Base-by-base conservation (phyloP, 2,797 vertebrate genomes). In the Sebastes diploproa region DNA sequence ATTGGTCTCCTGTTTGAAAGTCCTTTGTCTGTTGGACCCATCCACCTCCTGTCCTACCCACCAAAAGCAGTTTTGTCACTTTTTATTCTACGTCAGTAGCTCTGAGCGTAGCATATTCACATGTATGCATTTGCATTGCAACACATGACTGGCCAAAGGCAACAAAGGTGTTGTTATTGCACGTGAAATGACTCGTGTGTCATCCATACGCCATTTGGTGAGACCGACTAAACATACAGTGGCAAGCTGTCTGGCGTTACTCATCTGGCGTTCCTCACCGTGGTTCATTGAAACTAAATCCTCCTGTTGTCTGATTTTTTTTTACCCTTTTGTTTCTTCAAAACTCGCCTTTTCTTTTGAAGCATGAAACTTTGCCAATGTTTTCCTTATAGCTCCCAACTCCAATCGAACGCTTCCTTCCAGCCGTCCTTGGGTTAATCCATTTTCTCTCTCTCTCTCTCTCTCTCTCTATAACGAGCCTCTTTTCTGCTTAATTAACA, bases 401-500 rank as follows among this genome's bases (percentile, higher is more conserved):
- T 83, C 70, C 59, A 82, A 85, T 89, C 60, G 75, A 91, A 91
- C n/a, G 18, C 62, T 90, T 82, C 81, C 71, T 81, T 72, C 64
- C 71, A 73, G 82, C 69, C 50, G 62, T 77, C 88, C 77, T 89
- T 82, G 81, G 81, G 80, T 90, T 77, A 84, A 94, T 93, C 89
- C 72, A 89, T 91, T 90, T 72, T 89, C 80, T 78, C 72, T 75
- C 83, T 77, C 75, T 32, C 32, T 32, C 80, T 75, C 83, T 77
- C 77, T 23, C 25, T 25, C 25, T 25, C 59, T 75, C 83, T 81
- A 85, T 85, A 88, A 91, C 86, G 65, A 90, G 86, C 75, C 74
- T 88, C 72, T 81, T 90, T 89, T 88, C 88, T 89, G 81, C 85
- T 92, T 94, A 94, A 96, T 95, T 95, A 94, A 91, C 93, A 92